These are phyloP conservation scores for Helicoverpa zea DNA, from an alignment of 1,140 invertebrate species.

Conservation along the genomic window DNA sequence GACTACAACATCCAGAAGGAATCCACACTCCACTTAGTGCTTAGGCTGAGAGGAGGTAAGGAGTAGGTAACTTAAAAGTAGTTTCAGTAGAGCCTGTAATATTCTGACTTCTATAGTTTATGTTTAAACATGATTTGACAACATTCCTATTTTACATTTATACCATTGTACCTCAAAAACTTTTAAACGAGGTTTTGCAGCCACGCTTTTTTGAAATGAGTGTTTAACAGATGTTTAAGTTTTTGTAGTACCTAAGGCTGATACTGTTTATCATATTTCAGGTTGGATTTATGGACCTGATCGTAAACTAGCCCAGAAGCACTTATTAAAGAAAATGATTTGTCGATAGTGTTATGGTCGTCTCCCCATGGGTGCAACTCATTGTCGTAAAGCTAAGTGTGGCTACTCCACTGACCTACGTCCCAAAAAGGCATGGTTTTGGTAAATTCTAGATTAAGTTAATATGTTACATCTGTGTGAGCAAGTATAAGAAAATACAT, in stretches of 20 bases:
- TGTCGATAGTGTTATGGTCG: conserved; percentile 99
- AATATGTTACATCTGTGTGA: no score
- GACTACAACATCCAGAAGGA: conserved; percentile 97
- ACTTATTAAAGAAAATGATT: conserved; percentile 99
- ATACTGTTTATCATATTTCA: conserved; percentile 59
- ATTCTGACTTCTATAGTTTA: neutral
- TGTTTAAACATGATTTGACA: neutral
- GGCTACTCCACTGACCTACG: conserved; percentile 98
- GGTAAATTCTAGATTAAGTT: no score
- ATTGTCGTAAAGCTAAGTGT: conserved; percentile 99
- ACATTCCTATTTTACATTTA: no score
- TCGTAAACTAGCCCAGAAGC: conserved; percentile 98
- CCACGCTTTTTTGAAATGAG: no score
- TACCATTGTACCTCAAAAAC: no score
- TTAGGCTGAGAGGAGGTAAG: conserved; percentile 93
- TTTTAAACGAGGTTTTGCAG: no score
- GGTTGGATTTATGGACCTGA: conserved; percentile 99
- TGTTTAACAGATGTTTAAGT: no score
- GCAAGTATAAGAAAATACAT: no score
- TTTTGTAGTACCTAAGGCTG: no score
- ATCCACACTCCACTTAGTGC: conserved; percentile 96
- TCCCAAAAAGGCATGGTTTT: no score
- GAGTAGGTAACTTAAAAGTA: no score
- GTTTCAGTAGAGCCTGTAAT: neutral
- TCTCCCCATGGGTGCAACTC: conserved; percentile 98